Conservation (phyloP, 2,113 vertebrate species). For the Hippolais icterina region DNA sequence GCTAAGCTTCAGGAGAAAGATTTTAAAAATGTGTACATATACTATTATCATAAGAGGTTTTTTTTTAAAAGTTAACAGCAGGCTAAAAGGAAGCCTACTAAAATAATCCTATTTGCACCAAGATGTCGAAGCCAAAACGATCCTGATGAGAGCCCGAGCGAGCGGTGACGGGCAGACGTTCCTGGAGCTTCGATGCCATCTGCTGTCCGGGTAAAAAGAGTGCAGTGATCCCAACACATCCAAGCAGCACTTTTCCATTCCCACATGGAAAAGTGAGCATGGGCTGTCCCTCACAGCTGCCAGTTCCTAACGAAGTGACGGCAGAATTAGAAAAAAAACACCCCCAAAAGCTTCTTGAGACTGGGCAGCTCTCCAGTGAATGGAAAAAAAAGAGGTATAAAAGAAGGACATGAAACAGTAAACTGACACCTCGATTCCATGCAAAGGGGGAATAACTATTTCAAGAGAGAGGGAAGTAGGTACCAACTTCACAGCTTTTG, state of each 20-base stretch:
- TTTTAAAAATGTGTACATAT: background rate
- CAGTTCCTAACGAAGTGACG: background rate
- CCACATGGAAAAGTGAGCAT: background rate
- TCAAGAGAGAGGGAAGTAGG: background rate
- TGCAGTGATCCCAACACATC: background rate
- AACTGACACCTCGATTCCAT: background rate
- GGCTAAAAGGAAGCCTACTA: background rate
- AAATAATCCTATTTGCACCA: background rate
- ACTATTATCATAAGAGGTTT: background rate
- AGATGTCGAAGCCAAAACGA: background rate
- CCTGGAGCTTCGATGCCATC: slow-evolving; percentile 32
- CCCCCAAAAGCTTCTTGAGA: background rate
- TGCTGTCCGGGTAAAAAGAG: slow-evolving; percentile 60
- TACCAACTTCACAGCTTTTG: background rate
- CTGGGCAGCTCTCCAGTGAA: background rate
- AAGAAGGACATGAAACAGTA: background rate
- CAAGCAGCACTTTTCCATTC: background rate
- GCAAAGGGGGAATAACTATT: background rate
- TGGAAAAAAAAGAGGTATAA: background rate
- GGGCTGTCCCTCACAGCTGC: background rate
- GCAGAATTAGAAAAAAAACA: background rate
- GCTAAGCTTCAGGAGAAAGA: background rate
- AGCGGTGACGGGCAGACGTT: background rate
- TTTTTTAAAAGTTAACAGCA: background rate
- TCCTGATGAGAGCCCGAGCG: rapidly evolving